Conservation (phyloP, 2,797 vertebrate genomes). For the Percopsis omiscomaycus region DNA sequence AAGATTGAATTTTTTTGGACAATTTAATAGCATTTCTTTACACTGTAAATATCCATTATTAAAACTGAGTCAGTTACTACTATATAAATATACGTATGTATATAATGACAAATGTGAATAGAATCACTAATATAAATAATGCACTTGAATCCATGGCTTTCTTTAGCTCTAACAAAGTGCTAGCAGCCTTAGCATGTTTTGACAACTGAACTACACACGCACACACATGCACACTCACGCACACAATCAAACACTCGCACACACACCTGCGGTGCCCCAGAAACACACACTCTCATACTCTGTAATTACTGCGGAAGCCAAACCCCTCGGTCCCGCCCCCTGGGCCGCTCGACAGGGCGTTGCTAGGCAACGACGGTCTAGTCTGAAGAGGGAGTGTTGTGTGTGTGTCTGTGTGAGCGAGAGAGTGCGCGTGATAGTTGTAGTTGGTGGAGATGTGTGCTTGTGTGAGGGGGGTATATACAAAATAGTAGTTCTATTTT, state of each 20-base stretch:
- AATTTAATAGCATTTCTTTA: no score
- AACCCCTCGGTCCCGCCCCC: conserved; percentile 65
- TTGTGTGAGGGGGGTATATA: conserved; percentile 4
- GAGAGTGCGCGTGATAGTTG: conserved; percentile 21
- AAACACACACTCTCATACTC: conserved; percentile 40
- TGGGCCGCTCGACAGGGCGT: conserved; percentile 64
- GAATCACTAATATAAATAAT: not conserved
- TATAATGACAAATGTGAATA: no score
- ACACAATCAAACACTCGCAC: conserved; percentile 16
- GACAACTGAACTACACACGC: conserved; percentile 11
- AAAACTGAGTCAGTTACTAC: no score
- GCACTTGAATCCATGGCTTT: not conserved
- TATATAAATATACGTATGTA: no score
- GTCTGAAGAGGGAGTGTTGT: conserved; percentile 42
- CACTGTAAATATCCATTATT: no score
- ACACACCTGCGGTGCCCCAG: conserved; percentile 53
- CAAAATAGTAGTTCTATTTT: no score
- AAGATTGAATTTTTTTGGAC: no score
- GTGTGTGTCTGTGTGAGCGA: conserved; percentile 1
- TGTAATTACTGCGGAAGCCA: conserved; percentile 74
- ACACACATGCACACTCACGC: conserved; percentile 6
- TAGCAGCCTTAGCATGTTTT: conserved; percentile 6
- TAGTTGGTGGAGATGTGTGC: conserved; percentile 36
- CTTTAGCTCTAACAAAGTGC: not conserved
- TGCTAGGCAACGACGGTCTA: conserved; percentile 71